These are phyloP conservation scores for Caenorhabditis sinica DNA, from an alignment of 2,888 invertebrate genomes.

Conservation along the genomic window DNA sequence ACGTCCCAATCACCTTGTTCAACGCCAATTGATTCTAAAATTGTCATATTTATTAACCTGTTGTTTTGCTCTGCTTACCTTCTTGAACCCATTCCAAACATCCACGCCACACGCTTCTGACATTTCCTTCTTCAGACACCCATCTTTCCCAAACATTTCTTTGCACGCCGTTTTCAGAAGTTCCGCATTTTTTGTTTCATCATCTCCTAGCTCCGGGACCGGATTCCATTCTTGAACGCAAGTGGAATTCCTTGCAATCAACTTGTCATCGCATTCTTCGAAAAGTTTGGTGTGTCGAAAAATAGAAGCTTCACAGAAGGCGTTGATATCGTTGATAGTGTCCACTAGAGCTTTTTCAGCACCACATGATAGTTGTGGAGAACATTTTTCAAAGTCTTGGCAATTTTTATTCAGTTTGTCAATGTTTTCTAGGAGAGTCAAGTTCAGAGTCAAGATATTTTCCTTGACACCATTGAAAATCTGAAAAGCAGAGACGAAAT, in stretches of 20 bases:
- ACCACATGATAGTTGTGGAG: constrained; percentile 1
- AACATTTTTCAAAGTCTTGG: neutral
- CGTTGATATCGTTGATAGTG: neutral
- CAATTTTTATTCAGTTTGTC: neutral
- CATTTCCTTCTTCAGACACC: constrained; percentile 4
- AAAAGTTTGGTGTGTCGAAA: neutral
- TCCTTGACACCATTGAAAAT: constrained; percentile 1
- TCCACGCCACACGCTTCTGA: constrained; percentile 7
- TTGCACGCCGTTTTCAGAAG: neutral
- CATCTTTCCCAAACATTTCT: neutral
- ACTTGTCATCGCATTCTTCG: constrained; percentile 4
- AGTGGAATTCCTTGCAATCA: constrained; percentile 8
- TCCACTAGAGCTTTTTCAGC: neutral
- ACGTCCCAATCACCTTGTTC: neutral
- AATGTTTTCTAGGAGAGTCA: neutral
- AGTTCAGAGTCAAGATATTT: constrained; percentile 1
- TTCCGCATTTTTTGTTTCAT: neutral
- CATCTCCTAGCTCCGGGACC: neutral
- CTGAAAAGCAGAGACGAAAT: too few relatives aligned
- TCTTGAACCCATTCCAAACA: constrained; percentile 27
- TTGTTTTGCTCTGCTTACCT: neutral
- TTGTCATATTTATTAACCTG: neutral
- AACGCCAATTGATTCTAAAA: neutral
- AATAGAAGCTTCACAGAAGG: constrained; percentile 9
- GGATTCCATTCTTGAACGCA: neutral